Percentiles rank a stretch among this genome's conserved stretches.
Evolutionary conservation across 2,888 invertebrate species (phyloP).

Genomic region (Nipponacmea schrenckii): DNA sequence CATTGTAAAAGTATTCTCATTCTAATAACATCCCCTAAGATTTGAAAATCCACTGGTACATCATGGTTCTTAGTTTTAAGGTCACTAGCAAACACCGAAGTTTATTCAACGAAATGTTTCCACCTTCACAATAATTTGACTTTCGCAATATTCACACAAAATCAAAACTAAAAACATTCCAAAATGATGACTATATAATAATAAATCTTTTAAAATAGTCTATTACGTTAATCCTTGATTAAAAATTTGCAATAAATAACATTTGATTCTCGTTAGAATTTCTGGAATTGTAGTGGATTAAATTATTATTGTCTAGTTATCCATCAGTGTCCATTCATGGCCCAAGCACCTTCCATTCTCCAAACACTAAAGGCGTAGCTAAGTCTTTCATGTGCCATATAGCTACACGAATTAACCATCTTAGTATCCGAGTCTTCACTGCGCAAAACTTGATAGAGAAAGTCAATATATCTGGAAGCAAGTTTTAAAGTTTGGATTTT

Average conservation of each 20-base stretch:
- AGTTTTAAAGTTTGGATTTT: slow-evolving; percentile 97
- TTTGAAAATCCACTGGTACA: not conserved
- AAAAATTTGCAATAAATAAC: no score
- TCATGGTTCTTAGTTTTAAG: no score
- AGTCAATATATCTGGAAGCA: slow-evolving; percentile 94
- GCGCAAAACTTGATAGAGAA: slow-evolving; percentile 71
- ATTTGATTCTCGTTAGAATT: no score
- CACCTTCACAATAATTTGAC: not conserved
- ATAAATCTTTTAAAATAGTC: no score
- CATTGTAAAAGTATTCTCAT: not conserved
- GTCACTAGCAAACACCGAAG: not conserved
- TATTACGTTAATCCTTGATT: no score
- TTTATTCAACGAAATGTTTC: not conserved
- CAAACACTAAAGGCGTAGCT: slow-evolving; percentile 96
- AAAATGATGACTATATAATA: no score
- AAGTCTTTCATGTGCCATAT: slow-evolving; percentile 87
- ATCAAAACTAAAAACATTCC: no score
- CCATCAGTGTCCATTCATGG: slow-evolving; percentile 59
- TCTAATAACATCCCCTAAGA: not conserved
- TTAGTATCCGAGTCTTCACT: slow-evolving; percentile 30
- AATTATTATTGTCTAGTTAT: no score
- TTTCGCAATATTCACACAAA: not conserved
- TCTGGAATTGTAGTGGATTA: no score
- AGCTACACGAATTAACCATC: slow-evolving; percentile 60
- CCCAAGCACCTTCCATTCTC: slow-evolving; percentile 97